Evolutionary conservation across 2,888 invertebrate genomes (phyloP).

Genomic region (Amphiduros pacificus): DNA sequence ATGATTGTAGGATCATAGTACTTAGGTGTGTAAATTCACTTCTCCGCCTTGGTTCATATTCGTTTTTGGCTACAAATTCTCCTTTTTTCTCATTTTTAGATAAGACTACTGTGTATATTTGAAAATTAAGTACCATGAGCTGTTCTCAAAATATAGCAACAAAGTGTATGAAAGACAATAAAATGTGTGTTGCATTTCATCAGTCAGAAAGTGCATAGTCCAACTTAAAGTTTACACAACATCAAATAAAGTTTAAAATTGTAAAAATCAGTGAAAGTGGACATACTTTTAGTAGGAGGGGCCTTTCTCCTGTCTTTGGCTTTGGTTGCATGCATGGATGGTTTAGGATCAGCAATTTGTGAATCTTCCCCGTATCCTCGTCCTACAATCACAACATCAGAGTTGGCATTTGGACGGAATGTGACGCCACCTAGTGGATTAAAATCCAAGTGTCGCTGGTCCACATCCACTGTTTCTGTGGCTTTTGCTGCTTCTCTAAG

Average conservation of each 20-base stretch:
- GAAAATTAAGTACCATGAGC: too few species aligned
- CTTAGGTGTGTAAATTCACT: neutral
- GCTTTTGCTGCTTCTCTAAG: constrained; percentile 5
- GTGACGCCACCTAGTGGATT: constrained; percentile 48
- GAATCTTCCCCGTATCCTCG: constrained; percentile 50
- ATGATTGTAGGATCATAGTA: neutral
- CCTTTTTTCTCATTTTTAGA: neutral
- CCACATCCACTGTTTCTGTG: neutral
- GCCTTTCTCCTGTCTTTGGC: constrained; percentile 31
- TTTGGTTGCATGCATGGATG: constrained; percentile 29
- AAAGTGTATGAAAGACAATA: too few species aligned
- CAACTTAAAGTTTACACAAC: too few species aligned
- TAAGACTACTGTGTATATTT: too few species aligned
- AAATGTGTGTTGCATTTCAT: too few species aligned
- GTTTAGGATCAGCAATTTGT: constrained; percentile 21
- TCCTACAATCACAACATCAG: constrained; percentile 54
- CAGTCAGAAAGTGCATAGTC: too few species aligned
- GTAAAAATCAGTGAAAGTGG: too few species aligned
- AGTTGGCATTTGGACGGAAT: constrained; percentile 50
- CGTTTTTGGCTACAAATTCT: neutral
- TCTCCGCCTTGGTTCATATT: neutral
- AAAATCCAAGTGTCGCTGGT: constrained; percentile 11
- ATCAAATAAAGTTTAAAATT: too few species aligned
- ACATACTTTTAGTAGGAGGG: too few species aligned
- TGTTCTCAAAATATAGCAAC: too few species aligned